These are phyloP conservation scores for Zaprionus tsacasi DNA, from an alignment of 1,140 invertebrate species.

Conservation along the genomic window DNA sequence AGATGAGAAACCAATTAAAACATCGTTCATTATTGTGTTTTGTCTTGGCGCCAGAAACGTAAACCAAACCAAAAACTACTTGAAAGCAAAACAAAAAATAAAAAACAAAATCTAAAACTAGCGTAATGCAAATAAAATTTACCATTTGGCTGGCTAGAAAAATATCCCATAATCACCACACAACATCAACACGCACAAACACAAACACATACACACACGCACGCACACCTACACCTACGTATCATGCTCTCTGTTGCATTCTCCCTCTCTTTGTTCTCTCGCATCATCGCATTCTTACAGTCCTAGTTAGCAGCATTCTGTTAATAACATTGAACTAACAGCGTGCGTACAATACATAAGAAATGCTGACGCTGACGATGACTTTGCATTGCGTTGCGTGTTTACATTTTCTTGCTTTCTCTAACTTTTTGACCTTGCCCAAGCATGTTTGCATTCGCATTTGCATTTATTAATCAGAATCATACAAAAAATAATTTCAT, in stretches of 20 bases:
- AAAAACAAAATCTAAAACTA: conserved; percentile 26
- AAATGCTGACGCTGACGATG: conserved; percentile 14
- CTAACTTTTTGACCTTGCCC: conserved; percentile 46
- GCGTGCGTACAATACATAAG: conserved; percentile 33
- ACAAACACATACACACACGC: conserved; percentile 32
- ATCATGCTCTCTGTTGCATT: conserved; percentile 15
- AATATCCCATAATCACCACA: conserved; percentile 60
- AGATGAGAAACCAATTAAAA: conserved; percentile 46
- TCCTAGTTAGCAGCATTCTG: conserved; percentile 29
- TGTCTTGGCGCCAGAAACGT: conserved; percentile 77
- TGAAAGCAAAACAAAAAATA: conserved; percentile 44
- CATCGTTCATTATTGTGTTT: conserved; percentile 73
- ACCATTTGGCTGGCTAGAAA: conserved; percentile 61
- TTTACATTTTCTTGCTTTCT: conserved; percentile 30
- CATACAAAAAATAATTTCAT: conserved; percentile 14
- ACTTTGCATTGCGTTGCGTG: conserved; percentile 18
- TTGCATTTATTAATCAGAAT: conserved; percentile 38
- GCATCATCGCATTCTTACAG: conserved; percentile 10
- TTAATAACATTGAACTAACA: conserved; percentile 70
- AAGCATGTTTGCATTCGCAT: conserved; percentile 64
- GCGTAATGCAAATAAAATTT: conserved; percentile 56
- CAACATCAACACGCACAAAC: conserved; percentile 30
- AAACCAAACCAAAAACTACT: conserved; percentile 79
- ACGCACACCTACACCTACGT: conserved; percentile 34
- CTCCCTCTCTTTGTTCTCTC: conserved; percentile 7